Percentiles rank a stretch among this genome's conserved stretches.
Evolutionary conservation across 2,888 invertebrate species (phyloP).

Genomic region (Belgica antarctica): DNA sequence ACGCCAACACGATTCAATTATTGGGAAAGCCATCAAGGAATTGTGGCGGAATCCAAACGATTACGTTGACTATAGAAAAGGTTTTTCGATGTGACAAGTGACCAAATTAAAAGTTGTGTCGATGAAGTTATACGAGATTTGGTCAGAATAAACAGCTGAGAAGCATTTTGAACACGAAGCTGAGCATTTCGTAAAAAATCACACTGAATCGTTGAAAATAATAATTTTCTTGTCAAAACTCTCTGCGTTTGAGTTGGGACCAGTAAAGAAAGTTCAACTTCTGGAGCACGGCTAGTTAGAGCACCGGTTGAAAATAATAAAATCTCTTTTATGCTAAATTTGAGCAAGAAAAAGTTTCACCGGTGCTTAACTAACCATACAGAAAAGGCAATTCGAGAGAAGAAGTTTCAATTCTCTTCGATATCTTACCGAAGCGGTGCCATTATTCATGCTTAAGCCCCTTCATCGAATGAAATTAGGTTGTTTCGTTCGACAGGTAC

Average conservation of each 20-base stretch:
- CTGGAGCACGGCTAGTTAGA: neutral
- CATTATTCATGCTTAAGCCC: neutral
- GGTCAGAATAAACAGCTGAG: too few species aligned
- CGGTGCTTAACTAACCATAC: constrained; percentile 7
- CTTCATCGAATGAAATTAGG: constrained; percentile 24
- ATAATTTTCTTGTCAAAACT: constrained; percentile 7
- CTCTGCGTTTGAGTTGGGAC: neutral
- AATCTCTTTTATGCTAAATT: neutral
- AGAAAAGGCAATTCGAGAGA: neutral
- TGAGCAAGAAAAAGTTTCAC: neutral
- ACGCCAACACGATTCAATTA: neutral
- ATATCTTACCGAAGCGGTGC: neutral
- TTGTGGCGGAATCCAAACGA: constrained; percentile 22
- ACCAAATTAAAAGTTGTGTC: too few species aligned
- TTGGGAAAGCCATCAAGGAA: neutral
- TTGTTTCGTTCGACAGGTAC: constrained; percentile 34
- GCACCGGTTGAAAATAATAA: neutral
- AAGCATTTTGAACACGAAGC: too few species aligned
- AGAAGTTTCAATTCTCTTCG: constrained; percentile 10
- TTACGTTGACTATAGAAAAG: neutral
- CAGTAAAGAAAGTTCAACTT: neutral
- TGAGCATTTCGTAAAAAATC: too few species aligned
- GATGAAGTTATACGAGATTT: too few species aligned
- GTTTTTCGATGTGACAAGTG: constrained; percentile 6
- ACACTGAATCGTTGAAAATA: too few species aligned